Percentiles rank a stretch among this genome's conserved stretches.
These are phyloP conservation scores for Lottia scabra DNA, from an alignment of 2,888 invertebrate species.

Conservation along the genomic window DNA sequence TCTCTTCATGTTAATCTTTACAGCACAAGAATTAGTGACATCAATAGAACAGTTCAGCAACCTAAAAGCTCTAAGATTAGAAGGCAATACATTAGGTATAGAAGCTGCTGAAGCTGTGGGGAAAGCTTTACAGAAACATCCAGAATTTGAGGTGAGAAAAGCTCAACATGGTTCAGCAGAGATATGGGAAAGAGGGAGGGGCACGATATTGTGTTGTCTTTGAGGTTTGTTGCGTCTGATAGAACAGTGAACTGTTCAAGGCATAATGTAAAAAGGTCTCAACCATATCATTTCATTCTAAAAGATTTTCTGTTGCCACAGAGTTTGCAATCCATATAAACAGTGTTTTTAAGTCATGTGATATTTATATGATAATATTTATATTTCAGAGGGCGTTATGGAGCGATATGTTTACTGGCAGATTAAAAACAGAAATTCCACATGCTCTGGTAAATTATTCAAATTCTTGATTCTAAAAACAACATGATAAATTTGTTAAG, in stretches of 20 bases:
- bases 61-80: constrained; percentile 83
- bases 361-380: no score
- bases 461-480: no score
- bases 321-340: no score
- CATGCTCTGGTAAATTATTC: constrained; percentile 78
- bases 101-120: constrained; percentile 88
- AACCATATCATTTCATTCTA: no score
- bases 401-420: constrained; percentile 97
- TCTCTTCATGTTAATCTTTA: no score
- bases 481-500: no score
- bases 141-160: constrained; percentile 74
- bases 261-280: no score
- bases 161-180: not conserved
- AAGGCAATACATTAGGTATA: constrained; percentile 94
- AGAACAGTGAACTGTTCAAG: no score
- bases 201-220: not conserved
- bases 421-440: constrained; percentile 95
- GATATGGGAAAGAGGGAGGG: not conserved
- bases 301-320: no score
- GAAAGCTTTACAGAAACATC: constrained; percentile 81
- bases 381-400: constrained; percentile 79
- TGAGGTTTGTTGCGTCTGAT: no score
- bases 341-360: no score
- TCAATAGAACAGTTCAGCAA: constrained; percentile 80
- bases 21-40: constrained; percentile 74